A percentile compares a stretch with the other conserved stretches of the same genome.
Conservation (phyloP, 2,113 vertebrate genomes). For the Mesocricetus auratus region DNA sequence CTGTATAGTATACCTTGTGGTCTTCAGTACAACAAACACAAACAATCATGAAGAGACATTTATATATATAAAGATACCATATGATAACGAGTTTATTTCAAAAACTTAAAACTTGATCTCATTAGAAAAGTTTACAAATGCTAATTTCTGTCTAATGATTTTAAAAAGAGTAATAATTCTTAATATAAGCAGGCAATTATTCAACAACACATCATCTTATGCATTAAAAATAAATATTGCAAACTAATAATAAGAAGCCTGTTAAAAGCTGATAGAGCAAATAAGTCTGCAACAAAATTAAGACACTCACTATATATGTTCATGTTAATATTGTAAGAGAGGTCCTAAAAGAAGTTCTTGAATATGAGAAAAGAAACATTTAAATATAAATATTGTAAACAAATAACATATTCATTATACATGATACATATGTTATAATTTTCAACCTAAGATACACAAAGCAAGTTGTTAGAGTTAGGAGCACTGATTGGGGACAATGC, state of each 20-base stretch:
- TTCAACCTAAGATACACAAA: slow-evolving; percentile 22
- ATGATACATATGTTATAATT: background rate
- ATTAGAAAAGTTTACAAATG: slow-evolving; percentile 15
- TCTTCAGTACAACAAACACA: background rate
- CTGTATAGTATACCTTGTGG: background rate
- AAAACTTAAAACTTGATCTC: background rate
- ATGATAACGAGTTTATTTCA: background rate
- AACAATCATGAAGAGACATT: background rate
- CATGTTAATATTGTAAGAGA: background rate
- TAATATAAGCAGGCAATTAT: slow-evolving; percentile 30
- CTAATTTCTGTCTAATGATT: slow-evolving; percentile 22
- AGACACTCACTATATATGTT: background rate
- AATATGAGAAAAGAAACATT: background rate
- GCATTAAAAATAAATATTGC: slow-evolving; percentile 56
- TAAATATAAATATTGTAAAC: slow-evolving; percentile 38
- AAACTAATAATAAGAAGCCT: slow-evolving; percentile 43
- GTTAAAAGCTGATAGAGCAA: background rate
- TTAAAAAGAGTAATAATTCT: slow-evolving; percentile 15
- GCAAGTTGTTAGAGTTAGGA: slow-evolving; percentile 9
- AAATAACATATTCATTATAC: background rate
- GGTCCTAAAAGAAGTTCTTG: background rate
- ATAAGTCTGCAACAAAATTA: slow-evolving; percentile 23
- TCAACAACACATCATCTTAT: slow-evolving; percentile 32
- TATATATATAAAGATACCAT: background rate
- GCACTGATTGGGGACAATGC: background rate